Conservation (phyloP, 2,113 vertebrate genomes). For the Spilogale gracilis region DNA sequence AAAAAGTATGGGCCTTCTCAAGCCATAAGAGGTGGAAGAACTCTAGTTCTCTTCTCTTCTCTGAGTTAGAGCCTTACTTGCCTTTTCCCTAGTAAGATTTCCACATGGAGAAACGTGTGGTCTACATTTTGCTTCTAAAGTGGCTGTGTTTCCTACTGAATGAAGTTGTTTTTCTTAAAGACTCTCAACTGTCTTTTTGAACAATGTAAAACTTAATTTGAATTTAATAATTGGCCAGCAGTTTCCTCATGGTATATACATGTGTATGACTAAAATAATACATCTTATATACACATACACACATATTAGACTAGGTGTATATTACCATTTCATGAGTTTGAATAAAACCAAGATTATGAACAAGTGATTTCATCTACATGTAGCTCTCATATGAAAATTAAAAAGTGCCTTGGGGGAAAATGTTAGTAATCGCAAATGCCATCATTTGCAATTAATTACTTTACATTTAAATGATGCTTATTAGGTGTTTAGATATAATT, state of each 20-base stretch:
- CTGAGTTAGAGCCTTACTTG: neutral
- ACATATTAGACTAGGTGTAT: neutral
- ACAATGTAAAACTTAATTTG: constrained; percentile 49
- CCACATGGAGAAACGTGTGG: neutral
- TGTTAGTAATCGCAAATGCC: constrained; percentile 12
- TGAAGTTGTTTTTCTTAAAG: neutral
- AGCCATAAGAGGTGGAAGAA: neutral
- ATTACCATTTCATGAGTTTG: constrained; percentile 11
- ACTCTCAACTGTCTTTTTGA: neutral
- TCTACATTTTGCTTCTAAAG: neutral
- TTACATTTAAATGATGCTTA: constrained; percentile 43
- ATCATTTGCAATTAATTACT: constrained; percentile 49
- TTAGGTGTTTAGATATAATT: constrained; percentile 19
- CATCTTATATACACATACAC: neutral
- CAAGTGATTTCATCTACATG: neutral
- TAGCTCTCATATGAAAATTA: neutral
- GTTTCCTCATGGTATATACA: neutral
- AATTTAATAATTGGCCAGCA: constrained; percentile 27
- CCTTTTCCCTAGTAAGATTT: neutral
- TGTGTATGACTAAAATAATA: neutral
- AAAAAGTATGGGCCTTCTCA: neutral
- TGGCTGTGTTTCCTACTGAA: neutral
- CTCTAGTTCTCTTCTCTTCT: neutral
- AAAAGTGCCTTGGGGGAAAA: neutral
- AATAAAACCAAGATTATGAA: constrained; percentile 19